Percentiles rank a stretch among this genome's conserved stretches.
Conservation (phyloP, 2,888 invertebrate species). For the Tryphoninae sp. region DNA sequence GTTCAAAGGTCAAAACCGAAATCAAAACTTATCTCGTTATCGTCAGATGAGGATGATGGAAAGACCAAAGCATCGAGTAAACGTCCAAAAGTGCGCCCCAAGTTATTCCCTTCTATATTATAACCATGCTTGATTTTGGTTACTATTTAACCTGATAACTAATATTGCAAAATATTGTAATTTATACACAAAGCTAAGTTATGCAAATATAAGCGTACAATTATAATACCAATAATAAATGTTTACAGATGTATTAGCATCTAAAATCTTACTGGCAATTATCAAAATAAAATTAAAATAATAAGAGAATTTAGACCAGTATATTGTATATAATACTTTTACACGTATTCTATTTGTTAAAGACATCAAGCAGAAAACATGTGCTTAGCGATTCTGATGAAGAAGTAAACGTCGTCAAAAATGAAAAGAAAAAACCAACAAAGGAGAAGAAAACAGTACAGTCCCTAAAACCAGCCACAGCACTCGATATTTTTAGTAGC, state of each 20-base stretch:
- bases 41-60: slow-evolving; percentile 82
- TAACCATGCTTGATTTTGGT: not conserved
- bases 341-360: slow-evolving; percentile 69
- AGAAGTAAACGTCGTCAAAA: slow-evolving; percentile 75
- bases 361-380: slow-evolving; percentile 78
- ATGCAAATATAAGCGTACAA: too few relatives aligned
- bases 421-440: slow-evolving; percentile 64
- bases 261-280: too few relatives aligned
- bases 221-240: too few relatives aligned
- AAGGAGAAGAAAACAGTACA: slow-evolving; percentile 78
- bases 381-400: slow-evolving; percentile 81
- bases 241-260: too few relatives aligned
- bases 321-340: slow-evolving; percentile 18
- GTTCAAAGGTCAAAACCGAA: slow-evolving; percentile 70
- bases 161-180: not conserved
- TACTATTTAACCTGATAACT: slow-evolving; percentile 24
- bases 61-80: slow-evolving; percentile 75
- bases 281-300: too few relatives aligned
- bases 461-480: slow-evolving; percentile 76
- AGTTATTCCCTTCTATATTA: slow-evolving; percentile 48
- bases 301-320: too few relatives aligned
- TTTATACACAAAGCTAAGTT: too few relatives aligned
- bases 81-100: slow-evolving; percentile 55
- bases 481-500: slow-evolving; percentile 84
- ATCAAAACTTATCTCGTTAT: slow-evolving; percentile 74